Evolutionary conservation across 2,113 vertebrate genomes (phyloP).

Genomic region (Bagarius yarrelli): DNA sequence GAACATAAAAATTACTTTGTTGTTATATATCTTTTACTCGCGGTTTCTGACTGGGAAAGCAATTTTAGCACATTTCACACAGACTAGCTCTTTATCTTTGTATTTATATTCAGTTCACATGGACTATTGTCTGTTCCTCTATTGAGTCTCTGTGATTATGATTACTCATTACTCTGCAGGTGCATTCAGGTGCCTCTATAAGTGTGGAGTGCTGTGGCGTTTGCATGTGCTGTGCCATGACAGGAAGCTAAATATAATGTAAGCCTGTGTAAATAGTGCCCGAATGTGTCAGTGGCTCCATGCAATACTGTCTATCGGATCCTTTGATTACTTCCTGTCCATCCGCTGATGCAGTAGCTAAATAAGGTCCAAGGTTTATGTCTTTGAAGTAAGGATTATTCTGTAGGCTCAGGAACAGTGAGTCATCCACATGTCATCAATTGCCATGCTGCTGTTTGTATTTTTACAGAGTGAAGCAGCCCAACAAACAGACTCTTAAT

Average conservation of each 20-base stretch:
- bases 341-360: conserved; percentile 16
- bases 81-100: neutral
- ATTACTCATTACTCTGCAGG: conserved; percentile 21
- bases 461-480: conserved; percentile 46
- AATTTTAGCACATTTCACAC: neutral
- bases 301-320: conserved; percentile 8
- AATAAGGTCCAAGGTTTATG: conserved; percentile 35
- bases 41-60: neutral
- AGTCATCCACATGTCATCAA: conserved; percentile 50
- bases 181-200: conserved; percentile 9
- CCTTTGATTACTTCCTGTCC: conserved; percentile 6
- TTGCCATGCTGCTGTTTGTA: conserved; percentile 48
- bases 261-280: conserved; percentile 10
- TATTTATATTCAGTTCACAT: conserved; percentile 8
- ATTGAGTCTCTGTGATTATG: neutral
- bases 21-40: neutral
- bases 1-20: neutral
- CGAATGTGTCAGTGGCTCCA: neutral
- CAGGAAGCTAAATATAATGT: conserved; percentile 23
- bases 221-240: conserved; percentile 17
- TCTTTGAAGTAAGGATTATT: conserved; percentile 50
- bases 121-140: conserved; percentile 4
- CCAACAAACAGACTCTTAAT: conserved; percentile 45
- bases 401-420: conserved; percentile 46
- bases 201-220: conserved; percentile 2